Base-by-base conservation (phyloP, 2,888 invertebrate genomes). In the Corbicula japonica region DNA sequence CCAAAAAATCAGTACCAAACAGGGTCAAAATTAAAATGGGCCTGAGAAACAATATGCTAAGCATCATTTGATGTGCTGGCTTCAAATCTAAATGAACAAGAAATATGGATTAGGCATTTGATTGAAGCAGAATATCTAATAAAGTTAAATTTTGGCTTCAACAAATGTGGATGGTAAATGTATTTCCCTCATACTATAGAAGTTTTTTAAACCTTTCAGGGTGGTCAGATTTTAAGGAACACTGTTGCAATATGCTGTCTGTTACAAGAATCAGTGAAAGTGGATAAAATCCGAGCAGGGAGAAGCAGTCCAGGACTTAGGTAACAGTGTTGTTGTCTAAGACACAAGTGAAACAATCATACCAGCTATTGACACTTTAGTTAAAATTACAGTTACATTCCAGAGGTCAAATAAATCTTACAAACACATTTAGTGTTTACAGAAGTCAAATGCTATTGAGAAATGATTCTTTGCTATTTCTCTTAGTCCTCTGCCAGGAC, bases 211-310 rank as follows among this genome's bases (percentile, higher is more conserved):
- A n/a, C 2, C 15, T 65, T 65, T 30, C 84, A 97, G 97, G 98
- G 98, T 73, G 98, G 98, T 0, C 98, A 98, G 94, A 97, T 98
- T 78, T 94, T 98, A 32, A 95, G 98, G 74, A 96, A 97, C 91
- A 95, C 97, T 0, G 94, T 97, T 30, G 95, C 96, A 10, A 93
- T 98, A 32, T 97, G 97, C 92, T 96, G 96, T 75, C 94, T 98
- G 61, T 94, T 96, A 66, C 94, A 95, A 46, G 95, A 95, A 66
- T 96, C 97, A 0, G 95, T 98, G 35, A 95, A 95, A 83, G 95
- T 98, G 4, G 93, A 92, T 12, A 97, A 97, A 80, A 98, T 98
- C 86, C 94, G 98, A 89, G 96, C 96, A 3, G 96, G 96, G 0
- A 95, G 98, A 44, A 95, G 95, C 28, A 97, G 96, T 88, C 97